Base-by-base conservation (phyloP, 2,888 invertebrate species). In the Lacanobia wlatinum region DNA sequence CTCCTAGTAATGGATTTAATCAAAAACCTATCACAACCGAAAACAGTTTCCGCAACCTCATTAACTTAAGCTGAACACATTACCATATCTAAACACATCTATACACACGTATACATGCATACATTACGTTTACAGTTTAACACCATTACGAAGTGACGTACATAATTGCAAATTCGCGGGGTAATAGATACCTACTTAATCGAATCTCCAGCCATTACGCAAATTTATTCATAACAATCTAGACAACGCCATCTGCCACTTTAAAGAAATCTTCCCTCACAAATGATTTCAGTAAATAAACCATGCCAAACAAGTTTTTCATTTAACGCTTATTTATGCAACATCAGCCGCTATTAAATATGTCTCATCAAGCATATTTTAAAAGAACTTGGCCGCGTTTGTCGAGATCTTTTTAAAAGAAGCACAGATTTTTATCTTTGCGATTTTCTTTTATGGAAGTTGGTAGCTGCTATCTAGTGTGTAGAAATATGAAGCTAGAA, bases 131-230 rank as follows among this genome's bases (percentile, higher is more conserved):
- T 73, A 84, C 73, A 86, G 64, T 72, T 62, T 78, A 75, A 74
- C 65, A 48, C 59, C 58, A 81, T 83, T 78, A 76, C 72, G 70
- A 61, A 66, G 79, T 78, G 74, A 76, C 78, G 69, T 80, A 78
- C 68, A 73, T 87, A 83, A 84, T 82, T 85, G 80, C 81, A 64
- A 85, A 87, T 84, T 79, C 50, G 73, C 70, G 53, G 69, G 60
- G 78, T 88, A 87, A 84, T 84, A 84, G 83, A 87, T 87, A 83
- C 78, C 74, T 73, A 80, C 73, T 82, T 85, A 89, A 88, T 88
- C 86, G 84, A 88, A 90, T 88, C 85, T 86, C 80, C 80, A 86
- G 84, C 87, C 87, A 88, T 89, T 88, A 88, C 61, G 85, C 84
- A 87, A 89, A 90, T 89, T 87, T 89, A 90, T 89, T 89, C 88